These are phyloP conservation scores for Iphiclides podalirius DNA, from an alignment of 2,888 invertebrate species.

Conservation along the genomic window DNA sequence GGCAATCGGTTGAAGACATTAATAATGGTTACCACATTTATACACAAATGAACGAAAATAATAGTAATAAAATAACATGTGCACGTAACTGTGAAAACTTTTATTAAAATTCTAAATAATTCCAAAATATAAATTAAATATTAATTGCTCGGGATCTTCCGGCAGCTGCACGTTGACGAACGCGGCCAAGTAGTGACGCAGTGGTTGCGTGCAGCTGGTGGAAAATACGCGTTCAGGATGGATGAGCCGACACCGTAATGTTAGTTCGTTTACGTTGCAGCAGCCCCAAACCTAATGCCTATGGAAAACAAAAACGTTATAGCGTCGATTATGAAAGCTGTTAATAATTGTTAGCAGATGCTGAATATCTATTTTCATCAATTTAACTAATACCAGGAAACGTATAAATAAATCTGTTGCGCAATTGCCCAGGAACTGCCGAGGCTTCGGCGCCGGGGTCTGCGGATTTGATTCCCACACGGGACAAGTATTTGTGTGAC, in stretches of 20 bases:
- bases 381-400: too few relatives aligned
- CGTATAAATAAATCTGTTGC: too few relatives aligned
- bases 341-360: too few relatives aligned
- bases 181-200: slow-evolving; percentile 30
- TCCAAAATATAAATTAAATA: slow-evolving; percentile 45
- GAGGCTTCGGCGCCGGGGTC: too few relatives aligned
- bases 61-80: slow-evolving; percentile 2
- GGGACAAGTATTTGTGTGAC: too few relatives aligned
- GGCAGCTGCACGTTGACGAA: slow-evolving; percentile 64
- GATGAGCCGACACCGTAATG: slow-evolving; percentile 64
- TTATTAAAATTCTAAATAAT: slow-evolving; percentile 39
- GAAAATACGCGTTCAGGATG: slow-evolving; percentile 66
- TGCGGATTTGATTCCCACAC: too few relatives aligned
- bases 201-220: slow-evolving; percentile 72
- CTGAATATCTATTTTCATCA: too few relatives aligned
- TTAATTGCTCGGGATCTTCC: slow-evolving; percentile 64
- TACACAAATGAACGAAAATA: neutral
- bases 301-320: slow-evolving; percentile 31
- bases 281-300: slow-evolving; percentile 50
- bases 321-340: too few relatives aligned
- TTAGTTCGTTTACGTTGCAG: slow-evolving; percentile 50
- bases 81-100: slow-evolving; percentile 28
- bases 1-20: too few relatives aligned
- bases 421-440: too few relatives aligned
- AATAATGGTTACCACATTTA: too few relatives aligned